These are phyloP conservation scores for Furcifer pardalis DNA, from an alignment of 2,797 vertebrate species.

Conservation along the genomic window DNA sequence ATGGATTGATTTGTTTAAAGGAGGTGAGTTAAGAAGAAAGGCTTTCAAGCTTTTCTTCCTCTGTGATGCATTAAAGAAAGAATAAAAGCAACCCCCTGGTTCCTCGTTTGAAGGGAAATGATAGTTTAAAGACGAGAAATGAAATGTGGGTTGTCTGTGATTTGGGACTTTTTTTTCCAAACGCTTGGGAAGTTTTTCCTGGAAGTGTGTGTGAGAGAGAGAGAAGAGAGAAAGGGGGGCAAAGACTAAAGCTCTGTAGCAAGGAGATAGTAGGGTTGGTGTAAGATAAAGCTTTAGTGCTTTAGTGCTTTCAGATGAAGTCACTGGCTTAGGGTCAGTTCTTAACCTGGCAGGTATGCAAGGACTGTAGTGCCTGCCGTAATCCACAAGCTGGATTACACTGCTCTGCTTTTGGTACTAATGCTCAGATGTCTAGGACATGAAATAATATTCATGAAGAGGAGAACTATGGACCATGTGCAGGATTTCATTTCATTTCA, in stretches of 20 bases:
- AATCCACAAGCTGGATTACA: too few relatives aligned
- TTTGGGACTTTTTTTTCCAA: conserved; percentile 8
- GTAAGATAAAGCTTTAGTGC: not conserved
- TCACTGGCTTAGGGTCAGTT: not conserved
- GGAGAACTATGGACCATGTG: not conserved
- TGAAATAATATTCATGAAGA: not conserved
- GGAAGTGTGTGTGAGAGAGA: not conserved
- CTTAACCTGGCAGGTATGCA: not conserved
- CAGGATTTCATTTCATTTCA: too few relatives aligned
- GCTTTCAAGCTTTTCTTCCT: not conserved
- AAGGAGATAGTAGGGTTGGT: not conserved
- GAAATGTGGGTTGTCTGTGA: not conserved
- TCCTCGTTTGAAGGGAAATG: not conserved
- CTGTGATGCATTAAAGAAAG: not conserved
- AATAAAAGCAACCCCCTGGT: not conserved
- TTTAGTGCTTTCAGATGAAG: not conserved
- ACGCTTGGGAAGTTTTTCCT: conserved; percentile 2
- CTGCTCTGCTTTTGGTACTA: not conserved
- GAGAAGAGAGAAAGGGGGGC: not conserved
- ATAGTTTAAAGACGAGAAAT: not conserved
- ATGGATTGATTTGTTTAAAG: not conserved
- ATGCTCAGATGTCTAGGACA: not conserved
- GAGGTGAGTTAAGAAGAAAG: not conserved
- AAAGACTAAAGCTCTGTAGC: not conserved
- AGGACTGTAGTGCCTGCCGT: too few relatives aligned